Conservation (phyloP, 2,888 invertebrate genomes). For the Cheilosia urbana region DNA sequence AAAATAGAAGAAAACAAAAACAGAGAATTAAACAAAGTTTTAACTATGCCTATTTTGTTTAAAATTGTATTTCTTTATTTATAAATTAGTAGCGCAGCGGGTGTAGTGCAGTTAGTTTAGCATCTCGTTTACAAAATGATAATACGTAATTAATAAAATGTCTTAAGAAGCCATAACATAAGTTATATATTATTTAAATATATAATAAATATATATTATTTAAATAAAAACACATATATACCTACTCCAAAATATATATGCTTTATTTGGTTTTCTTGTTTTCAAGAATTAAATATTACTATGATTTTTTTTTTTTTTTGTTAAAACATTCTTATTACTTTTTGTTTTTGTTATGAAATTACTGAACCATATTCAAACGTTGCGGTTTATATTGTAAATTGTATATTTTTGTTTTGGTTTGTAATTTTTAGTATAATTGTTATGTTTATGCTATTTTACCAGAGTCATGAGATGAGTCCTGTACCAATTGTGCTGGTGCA, state of each 20-base stretch:
- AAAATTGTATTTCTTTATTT: conserved; percentile 10
- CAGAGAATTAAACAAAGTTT: background rate
- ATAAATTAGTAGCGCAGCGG: conserved; percentile 45
- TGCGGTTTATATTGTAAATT: conserved; percentile 61
- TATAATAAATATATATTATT: conserved; percentile 42
- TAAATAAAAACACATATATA: conserved; percentile 63
- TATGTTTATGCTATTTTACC: conserved; percentile 73
- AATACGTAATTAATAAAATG: conserved; percentile 18
- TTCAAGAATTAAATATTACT: conserved; percentile 57
- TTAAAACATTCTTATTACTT: conserved; percentile 62
- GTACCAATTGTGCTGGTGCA: conserved; percentile 81
- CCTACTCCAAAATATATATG: conserved; percentile 65
- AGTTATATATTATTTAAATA: conserved; percentile 55
- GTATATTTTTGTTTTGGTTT: conserved; percentile 16
- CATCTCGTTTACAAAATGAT: conserved; percentile 57
- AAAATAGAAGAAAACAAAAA: conserved; percentile 26
- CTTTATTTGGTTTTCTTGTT: conserved; percentile 24
- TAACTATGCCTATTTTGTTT: conserved; percentile 2
- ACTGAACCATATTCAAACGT: conserved; percentile 73
- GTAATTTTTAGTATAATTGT: conserved; percentile 33
- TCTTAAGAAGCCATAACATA: conserved; percentile 68
- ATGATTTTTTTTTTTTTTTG: background rate
- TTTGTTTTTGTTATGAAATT: conserved; percentile 66
- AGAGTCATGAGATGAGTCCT: conserved; percentile 77
- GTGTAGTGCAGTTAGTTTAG: conserved; percentile 47